Evolutionary conservation across 2,888 invertebrate species (phyloP).

Genomic region (Heliconius ethilla): DNA sequence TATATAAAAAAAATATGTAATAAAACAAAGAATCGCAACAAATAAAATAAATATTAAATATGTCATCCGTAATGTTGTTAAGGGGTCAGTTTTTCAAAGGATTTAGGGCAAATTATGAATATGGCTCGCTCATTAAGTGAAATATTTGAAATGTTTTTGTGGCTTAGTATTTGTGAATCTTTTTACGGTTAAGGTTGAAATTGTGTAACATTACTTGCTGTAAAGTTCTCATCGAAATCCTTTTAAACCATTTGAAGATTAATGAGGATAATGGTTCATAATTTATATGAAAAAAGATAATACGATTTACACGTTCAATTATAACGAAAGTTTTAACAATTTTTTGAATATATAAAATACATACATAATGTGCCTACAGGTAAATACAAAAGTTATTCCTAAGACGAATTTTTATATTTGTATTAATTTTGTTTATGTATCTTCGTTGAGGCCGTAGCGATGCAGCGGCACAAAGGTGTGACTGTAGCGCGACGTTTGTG

Average conservation of each 20-base stretch:
- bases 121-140: slow-evolving; percentile 3
- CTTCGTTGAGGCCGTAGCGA: too few species aligned
- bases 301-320: neutral
- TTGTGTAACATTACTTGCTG: neutral
- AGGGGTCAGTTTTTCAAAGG: slow-evolving; percentile 9
- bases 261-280: neutral
- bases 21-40: neutral
- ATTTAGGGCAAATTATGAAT: slow-evolving; percentile 11
- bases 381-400: neutral
- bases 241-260: neutral
- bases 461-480: too few species aligned
- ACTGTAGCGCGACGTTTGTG: too few species aligned
- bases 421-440: too few species aligned
- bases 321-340: neutral
- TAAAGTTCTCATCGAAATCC: neutral
- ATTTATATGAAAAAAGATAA: neutral
- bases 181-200: neutral
- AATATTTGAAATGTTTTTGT: neutral
- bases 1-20: neutral
- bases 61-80: neutral
- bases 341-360: neutral
- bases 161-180: neutral
- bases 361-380: neutral
- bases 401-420: too few species aligned
- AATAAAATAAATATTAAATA: neutral